phyloP scores from a whole-genome alignment of 2,888 invertebrate genomes.

The Abrostola triplasia region DNA sequence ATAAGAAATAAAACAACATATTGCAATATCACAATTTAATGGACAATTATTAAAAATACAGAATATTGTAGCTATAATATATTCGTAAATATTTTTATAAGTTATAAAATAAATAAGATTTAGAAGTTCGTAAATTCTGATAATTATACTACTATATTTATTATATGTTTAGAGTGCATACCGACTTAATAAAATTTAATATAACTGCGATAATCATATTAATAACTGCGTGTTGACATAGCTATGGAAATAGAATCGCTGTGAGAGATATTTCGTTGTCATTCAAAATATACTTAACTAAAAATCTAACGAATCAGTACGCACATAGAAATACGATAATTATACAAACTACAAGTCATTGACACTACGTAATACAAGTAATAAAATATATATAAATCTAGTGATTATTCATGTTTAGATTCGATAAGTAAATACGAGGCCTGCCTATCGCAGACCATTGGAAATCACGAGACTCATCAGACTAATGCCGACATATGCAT shows the following conservation, averaged over 20 bases:
- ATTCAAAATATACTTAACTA: conserved; percentile 25
- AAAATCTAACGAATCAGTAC: conserved; percentile 46
- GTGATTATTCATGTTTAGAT: conserved; percentile 53
- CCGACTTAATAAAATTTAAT: conserved; percentile 37
- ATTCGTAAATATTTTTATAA: conserved; percentile 59
- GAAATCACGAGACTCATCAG: conserved; percentile 44
- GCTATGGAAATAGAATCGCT: conserved; percentile 38
- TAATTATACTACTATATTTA: conserved; percentile 43
- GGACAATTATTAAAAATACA: conserved; percentile 78
- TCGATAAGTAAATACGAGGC: conserved; percentile 49
- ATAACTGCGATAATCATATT: conserved; percentile 12
- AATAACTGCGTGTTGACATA: conserved; percentile 23
- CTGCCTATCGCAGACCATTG: conserved; percentile 45
- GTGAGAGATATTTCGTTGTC: conserved; percentile 19
- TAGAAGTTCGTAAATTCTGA: conserved; percentile 56
- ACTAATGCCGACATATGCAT: conserved; percentile 21
- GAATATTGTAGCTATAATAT: conserved; percentile 57
- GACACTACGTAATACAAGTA: conserved; percentile 38
- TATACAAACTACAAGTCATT: conserved; percentile 19
- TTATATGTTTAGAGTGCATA: conserved; percentile 37
- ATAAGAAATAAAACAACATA: conserved; percentile 51
- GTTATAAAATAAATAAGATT: conserved; percentile 56
- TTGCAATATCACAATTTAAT: conserved; percentile 84
- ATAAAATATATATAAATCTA: conserved; percentile 43
- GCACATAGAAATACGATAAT: conserved; percentile 34